Percentiles rank a stretch among this genome's conserved stretches.
phyloP scores from a whole-genome alignment of 2,797 vertebrate species.

The Erethizon dorsatum region DNA sequence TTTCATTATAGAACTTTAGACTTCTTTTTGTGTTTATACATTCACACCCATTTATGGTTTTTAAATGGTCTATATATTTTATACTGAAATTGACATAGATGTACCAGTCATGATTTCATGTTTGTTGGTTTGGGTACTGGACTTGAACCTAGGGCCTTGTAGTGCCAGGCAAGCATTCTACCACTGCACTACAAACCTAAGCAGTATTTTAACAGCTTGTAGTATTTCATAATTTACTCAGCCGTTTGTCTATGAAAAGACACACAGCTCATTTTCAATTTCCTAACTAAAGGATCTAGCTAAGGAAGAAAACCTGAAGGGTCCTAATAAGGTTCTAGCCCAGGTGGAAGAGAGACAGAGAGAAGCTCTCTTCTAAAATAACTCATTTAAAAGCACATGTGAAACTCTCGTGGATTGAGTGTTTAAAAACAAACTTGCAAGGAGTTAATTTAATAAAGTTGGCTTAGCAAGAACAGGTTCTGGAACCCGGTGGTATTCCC shows the following conservation, averaged over 20 bases:
- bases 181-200: not conserved
- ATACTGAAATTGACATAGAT: not conserved
- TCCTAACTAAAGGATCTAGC: not conserved
- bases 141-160: not conserved
- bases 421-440: not conserved
- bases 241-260: not conserved
- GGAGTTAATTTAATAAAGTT: not conserved
- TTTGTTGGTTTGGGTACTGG: not conserved
- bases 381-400: not conserved
- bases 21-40: not conserved
- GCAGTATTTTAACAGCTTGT: not conserved
- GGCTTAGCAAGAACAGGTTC: not conserved
- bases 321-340: not conserved
- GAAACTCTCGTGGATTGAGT: not conserved
- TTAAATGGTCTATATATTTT: not conserved
- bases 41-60: not conserved
- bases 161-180: not conserved
- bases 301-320: not conserved
- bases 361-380: not conserved
- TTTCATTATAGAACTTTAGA: not conserved
- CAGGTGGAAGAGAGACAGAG: not conserved
- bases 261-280: not conserved
- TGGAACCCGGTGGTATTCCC: too few species aligned
- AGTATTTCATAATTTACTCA: not conserved
- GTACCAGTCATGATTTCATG: not conserved